Conservation (phyloP, 2,113 vertebrate genomes). For the Chionodraco myersi region DNA sequence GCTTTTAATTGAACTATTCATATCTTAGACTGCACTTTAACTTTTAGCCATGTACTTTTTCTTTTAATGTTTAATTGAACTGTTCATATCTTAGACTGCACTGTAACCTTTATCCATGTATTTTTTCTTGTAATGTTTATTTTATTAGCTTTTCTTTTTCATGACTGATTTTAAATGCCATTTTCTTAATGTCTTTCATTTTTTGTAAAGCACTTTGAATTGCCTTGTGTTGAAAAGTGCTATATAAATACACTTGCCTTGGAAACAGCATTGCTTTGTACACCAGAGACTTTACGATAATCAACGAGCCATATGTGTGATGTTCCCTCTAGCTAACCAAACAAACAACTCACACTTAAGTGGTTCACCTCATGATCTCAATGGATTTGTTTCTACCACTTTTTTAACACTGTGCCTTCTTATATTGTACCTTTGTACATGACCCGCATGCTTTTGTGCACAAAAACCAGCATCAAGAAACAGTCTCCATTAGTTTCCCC, state of each 20-base stretch:
- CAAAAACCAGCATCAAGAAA: slow-evolving; percentile 1
- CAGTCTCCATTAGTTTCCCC: slow-evolving; percentile 29
- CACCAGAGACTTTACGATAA: slow-evolving; percentile 52
- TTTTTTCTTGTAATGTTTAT: too few species aligned
- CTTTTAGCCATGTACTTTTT: too few species aligned
- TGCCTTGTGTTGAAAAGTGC: too few species aligned
- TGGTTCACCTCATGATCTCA: slow-evolving; percentile 42
- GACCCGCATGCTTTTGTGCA: neutral
- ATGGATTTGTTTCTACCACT: slow-evolving; percentile 27
- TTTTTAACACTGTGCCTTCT: slow-evolving; percentile 16
- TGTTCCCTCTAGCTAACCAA: slow-evolving; percentile 50
- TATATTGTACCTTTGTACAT: slow-evolving; percentile 11
- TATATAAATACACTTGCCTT: slow-evolving; percentile 3
- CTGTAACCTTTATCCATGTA: too few species aligned
- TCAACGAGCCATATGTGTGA: slow-evolving; percentile 36
- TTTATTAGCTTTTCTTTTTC: too few species aligned
- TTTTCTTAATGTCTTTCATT: too few species aligned
- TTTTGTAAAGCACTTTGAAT: too few species aligned
- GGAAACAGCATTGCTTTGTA: slow-evolving; percentile 52
- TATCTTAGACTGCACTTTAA: too few species aligned
- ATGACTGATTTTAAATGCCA: too few species aligned
- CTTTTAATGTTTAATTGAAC: too few species aligned
- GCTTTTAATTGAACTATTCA: too few species aligned
- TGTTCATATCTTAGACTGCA: too few species aligned
- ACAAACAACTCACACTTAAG: slow-evolving; percentile 38